A percentile compares a stretch with the other conserved stretches of the same genome.
phyloP scores from a whole-genome alignment of 2,888 invertebrate species.

The Salticus scenicus region DNA sequence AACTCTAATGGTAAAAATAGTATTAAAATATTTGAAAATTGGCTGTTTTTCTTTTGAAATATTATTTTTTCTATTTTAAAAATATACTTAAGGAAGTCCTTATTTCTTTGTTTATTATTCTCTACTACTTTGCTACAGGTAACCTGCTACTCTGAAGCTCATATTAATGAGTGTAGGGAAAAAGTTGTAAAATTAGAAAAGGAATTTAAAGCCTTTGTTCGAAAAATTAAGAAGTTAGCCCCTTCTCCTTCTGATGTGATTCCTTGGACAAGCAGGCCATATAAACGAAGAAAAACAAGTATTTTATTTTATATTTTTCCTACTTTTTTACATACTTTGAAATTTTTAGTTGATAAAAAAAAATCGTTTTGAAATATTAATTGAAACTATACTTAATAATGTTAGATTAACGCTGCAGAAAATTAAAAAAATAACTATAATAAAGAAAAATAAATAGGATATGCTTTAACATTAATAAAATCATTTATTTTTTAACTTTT shows the following conservation, averaged over 20 bases:
- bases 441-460: too few species aligned
- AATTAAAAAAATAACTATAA: too few species aligned
- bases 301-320: too few species aligned
- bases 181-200: constrained; percentile 73
- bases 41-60: too few species aligned
- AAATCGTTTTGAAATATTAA: neutral
- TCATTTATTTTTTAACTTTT: too few species aligned
- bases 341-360: neutral
- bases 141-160: constrained; percentile 74
- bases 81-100: too few species aligned
- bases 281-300: constrained; percentile 71
- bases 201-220: constrained; percentile 74
- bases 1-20: too few species aligned
- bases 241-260: constrained; percentile 71
- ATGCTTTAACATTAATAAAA: too few species aligned
- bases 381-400: too few species aligned
- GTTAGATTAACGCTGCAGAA: too few species aligned
- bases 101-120: neutral
- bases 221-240: constrained; percentile 73
- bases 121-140: constrained; percentile 74
- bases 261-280: constrained; percentile 75
- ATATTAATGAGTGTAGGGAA: constrained; percentile 73
- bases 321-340: neutral
- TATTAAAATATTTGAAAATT: too few species aligned
- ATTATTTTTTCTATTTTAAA: too few species aligned